Evolutionary conservation across 2,888 invertebrate genomes (phyloP).

Genomic region (Lacanobia oleracea): DNA sequence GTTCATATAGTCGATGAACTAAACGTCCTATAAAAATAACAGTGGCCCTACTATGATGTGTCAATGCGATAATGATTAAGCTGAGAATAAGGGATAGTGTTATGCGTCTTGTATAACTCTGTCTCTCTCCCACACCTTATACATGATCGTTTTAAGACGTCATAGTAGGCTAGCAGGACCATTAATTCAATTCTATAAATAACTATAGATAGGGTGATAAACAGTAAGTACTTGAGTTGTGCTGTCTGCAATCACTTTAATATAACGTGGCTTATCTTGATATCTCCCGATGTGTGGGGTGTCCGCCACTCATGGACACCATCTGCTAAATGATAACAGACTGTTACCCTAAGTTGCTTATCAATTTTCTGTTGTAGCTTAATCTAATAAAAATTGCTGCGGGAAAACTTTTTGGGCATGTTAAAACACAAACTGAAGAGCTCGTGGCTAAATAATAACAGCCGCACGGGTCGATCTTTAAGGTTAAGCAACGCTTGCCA

Average conservation of each 20-base stretch:
- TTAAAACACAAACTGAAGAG: background rate
- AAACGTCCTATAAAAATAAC: background rate
- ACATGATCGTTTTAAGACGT: too few species aligned
- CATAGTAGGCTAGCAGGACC: too few species aligned
- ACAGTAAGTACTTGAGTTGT: background rate
- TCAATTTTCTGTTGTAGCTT: conserved; percentile 29
- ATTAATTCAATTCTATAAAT: background rate
- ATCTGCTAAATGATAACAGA: conserved; percentile 45
- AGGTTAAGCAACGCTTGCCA: too few species aligned
- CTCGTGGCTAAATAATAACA: too few species aligned
- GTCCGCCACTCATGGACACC: conserved; percentile 31
- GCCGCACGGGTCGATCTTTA: too few species aligned
- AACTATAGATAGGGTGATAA: conserved; percentile 11
- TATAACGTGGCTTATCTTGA: conserved; percentile 50
- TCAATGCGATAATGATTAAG: too few species aligned
- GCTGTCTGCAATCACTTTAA: conserved; percentile 48
- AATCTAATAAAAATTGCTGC: conserved; percentile 13
- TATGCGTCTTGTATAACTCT: too few species aligned
- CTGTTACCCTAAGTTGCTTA: conserved; percentile 17
- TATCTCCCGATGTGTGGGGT: conserved; percentile 40
- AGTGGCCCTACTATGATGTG: too few species aligned
- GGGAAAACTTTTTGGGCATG: background rate
- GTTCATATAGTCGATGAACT: background rate
- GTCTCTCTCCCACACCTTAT: too few species aligned
- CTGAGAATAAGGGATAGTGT: too few species aligned